Evolutionary conservation across 37 sponge, comb jelly and placozoan genomes (phyloP).

Genomic region (Spongilla lacustris): DNA sequence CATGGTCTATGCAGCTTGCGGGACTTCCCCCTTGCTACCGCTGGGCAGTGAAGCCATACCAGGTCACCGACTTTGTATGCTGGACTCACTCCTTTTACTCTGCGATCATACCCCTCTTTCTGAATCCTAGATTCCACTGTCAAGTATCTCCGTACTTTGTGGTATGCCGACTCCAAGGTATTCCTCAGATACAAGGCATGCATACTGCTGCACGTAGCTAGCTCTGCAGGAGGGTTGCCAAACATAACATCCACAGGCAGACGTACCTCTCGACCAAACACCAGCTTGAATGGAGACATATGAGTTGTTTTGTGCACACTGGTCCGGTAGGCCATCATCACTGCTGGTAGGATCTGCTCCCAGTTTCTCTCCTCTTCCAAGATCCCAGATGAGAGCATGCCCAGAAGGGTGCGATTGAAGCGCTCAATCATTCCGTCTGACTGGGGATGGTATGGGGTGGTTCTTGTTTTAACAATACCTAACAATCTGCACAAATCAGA

Average conservation of each 20-base stretch:
- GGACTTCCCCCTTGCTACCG: too few species aligned
- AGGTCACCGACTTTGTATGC: too few species aligned
- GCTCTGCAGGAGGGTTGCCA: conserved; percentile 21
- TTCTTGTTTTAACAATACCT: conserved; percentile 19
- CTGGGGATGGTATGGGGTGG: conserved; percentile 23
- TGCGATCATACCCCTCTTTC: too few species aligned
- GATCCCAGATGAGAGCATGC: conserved; percentile 7
- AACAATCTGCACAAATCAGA: conserved; percentile 21
- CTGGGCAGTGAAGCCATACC: too few species aligned
- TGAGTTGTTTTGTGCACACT: conserved; percentile 19
- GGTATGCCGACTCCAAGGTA: too few species aligned
- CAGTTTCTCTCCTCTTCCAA: conserved; percentile 24
- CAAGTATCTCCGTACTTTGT: too few species aligned
- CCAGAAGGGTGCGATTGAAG: conserved; percentile 32
- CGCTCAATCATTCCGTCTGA: conserved; percentile 49
- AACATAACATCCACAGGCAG: conserved; percentile 29
- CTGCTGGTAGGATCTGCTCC: conserved; percentile 6
- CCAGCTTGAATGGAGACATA: conserved; percentile 3
- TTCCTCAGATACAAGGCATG: too few species aligned
- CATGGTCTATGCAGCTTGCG: too few species aligned
- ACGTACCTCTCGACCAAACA: conserved; percentile 22
- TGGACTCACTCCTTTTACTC: too few species aligned
- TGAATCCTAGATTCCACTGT: too few species aligned
- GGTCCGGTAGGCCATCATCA: conserved; percentile 32
- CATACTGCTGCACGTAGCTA: background rate